Evolutionary conservation across 2,113 vertebrate species (phyloP).

Genomic region (Ctenodactylus gundi): DNA sequence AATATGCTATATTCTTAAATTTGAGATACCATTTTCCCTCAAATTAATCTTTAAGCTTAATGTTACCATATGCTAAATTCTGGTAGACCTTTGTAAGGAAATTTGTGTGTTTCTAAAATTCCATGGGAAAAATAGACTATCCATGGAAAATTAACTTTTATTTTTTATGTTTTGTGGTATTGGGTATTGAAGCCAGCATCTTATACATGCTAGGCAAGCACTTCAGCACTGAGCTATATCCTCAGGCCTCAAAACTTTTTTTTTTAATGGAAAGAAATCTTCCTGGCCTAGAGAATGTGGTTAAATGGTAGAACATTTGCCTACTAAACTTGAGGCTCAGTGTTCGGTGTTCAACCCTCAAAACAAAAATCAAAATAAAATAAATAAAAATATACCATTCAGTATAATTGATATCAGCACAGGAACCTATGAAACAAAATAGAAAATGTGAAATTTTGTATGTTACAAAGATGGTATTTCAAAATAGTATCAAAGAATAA

Average conservation of each 20-base stretch:
- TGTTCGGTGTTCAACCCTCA: background rate
- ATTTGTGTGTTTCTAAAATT: conserved; percentile 30
- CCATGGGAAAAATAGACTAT: background rate
- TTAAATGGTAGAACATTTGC: too few relatives aligned
- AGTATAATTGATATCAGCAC: background rate
- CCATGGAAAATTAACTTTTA: background rate
- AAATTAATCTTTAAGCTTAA: background rate
- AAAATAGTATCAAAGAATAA: background rate
- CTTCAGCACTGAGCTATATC: background rate
- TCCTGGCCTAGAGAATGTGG: background rate
- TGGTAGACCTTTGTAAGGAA: background rate
- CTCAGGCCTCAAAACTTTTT: background rate
- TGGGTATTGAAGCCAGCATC: background rate
- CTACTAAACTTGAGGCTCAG: background rate
- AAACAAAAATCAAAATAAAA: background rate
- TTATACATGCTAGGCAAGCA: background rate
- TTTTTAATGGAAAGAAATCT: background rate
- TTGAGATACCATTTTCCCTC: background rate
- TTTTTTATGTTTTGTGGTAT: background rate
- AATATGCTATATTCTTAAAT: background rate
- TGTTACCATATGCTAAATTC: background rate
- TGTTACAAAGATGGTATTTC: background rate
- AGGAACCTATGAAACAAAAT: background rate
- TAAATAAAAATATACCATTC: background rate
- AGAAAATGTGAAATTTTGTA: background rate